A percentile compares a stretch with the other conserved stretches of the same genome.
These are phyloP conservation scores for Eupithecia vulgata DNA, from an alignment of 2,888 invertebrate genomes.

Conservation along the genomic window DNA sequence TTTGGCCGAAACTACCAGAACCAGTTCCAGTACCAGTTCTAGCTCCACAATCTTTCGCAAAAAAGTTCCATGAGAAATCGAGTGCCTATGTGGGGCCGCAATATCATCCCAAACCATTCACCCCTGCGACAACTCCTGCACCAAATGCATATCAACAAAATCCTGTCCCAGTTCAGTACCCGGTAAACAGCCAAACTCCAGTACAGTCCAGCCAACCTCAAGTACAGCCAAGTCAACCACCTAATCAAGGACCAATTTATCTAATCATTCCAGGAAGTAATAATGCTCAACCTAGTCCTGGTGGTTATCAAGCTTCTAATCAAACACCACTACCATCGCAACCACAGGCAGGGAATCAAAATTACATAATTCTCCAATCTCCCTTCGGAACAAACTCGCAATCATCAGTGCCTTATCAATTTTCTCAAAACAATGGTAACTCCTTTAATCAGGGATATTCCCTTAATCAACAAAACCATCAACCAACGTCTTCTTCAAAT, in stretches of 20 bases:
- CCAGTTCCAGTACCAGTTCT: slow-evolving; percentile 37
- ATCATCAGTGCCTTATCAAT: slow-evolving; percentile 9
- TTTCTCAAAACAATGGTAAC: slow-evolving; percentile 19
- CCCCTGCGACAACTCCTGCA: slow-evolving; percentile 17
- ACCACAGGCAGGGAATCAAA: slow-evolving; percentile 23
- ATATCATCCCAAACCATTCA: slow-evolving; percentile 24
- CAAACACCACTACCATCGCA: slow-evolving; percentile 20
- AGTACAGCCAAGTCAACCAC: slow-evolving; percentile 13
- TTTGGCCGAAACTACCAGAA: slow-evolving; percentile 36
- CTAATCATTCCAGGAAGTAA: slow-evolving; percentile 20
- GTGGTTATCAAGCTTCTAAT: slow-evolving; percentile 2
- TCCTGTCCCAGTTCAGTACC: slow-evolving; percentile 3
- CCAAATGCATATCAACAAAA: slow-evolving; percentile 27
- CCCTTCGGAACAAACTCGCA: slow-evolving; percentile 16
- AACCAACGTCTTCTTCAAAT: slow-evolving; percentile 8
- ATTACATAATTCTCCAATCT: slow-evolving; percentile 13
- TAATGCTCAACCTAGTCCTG: slow-evolving; percentile 16
- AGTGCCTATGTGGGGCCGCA: slow-evolving; percentile 22
- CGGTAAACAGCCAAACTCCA: slow-evolving; percentile 13
- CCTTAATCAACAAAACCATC: slow-evolving; percentile 22
- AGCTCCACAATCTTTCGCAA: slow-evolving; percentile 21
- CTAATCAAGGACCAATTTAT: slow-evolving; percentile 25
- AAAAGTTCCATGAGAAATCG: slow-evolving; percentile 28
- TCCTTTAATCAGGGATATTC: slow-evolving; percentile 21
- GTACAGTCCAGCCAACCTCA: slow-evolving; percentile 18